Base-by-base conservation (phyloP, 2,113 vertebrate genomes). In the Empidonax alnorum region DNA sequence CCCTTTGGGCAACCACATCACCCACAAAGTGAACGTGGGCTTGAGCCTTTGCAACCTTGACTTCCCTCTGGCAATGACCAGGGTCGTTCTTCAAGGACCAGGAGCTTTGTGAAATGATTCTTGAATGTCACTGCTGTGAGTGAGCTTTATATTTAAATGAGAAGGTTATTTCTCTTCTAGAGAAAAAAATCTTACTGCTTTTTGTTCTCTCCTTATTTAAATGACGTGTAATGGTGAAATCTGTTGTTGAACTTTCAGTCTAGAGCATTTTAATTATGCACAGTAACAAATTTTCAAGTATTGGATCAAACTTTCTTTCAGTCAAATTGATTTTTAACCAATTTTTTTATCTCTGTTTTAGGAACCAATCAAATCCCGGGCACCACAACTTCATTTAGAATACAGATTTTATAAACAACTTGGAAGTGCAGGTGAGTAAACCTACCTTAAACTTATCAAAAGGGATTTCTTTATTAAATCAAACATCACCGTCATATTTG, bases 361-460 rank as follows among this genome's bases (percentile, higher is more conserved):
- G 99, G 99, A 99, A 98, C 99, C 99, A 96, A 99, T 99, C 94
- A 99, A 99, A 97, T 99, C 99, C 13, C 98, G 99, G 91, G 99
- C 99, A 55, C 99, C 99, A 37, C 99, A 99, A 97, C 98, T 99
- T 94, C 99, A 99, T 97, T 98, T 99, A 98, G 99, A 99, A 90
- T 99, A 99, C 98, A 98, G 99, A 95, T 99, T 99, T 98, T 99
- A 99, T 98, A 99, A 99, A 97, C 99, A 99, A 41, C 98, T 99
- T 30, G 99, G 99, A 95, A 99, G 98, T 91, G 97, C 98, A 50
- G 99, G 99, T 99, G 97, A 98, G 98, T 95, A 52, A 82, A 75
- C n/a, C 56, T 33, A 44, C 27, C 83, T 58, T 46, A 30, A 84
- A 14, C 21, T 82, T 83, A 25, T 77, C 39, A 47, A 49, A 89